Evolutionary conservation across 1,140 invertebrate species (phyloP).

Genomic region (Bombus confusus): DNA sequence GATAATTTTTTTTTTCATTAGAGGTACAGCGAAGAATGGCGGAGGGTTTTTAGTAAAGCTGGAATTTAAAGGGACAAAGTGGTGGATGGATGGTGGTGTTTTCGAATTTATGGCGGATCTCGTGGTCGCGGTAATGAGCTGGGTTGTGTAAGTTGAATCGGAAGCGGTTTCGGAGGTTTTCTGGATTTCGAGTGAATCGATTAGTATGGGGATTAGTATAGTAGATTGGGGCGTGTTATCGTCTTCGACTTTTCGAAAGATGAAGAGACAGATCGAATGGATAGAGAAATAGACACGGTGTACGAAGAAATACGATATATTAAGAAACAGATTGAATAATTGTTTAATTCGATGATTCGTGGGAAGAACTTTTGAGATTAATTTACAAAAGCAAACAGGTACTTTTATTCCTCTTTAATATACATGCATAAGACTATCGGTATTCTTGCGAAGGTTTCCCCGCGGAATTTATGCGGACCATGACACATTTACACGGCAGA

Average conservation of each 20-base stretch:
- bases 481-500: neutral
- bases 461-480: neutral
- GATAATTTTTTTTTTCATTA: neutral
- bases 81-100: neutral
- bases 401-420: neutral
- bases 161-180: conserved; percentile 1
- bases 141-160: neutral
- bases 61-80: neutral
- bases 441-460: neutral
- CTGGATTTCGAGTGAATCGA: too few relatives aligned
- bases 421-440: neutral
- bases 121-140: conserved; percentile 5
- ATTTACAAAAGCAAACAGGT: too few relatives aligned
- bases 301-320: too few relatives aligned
- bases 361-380: neutral
- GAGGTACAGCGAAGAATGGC: neutral
- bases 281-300: too few relatives aligned
- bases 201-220: too few relatives aligned
- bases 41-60: neutral
- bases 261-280: too few relatives aligned
- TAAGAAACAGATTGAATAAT: neutral
- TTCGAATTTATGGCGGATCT: conserved; percentile 6
- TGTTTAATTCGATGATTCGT: neutral
- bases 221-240: neutral
- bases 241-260: neutral